Percentiles rank a stretch among this genome's conserved stretches.
Evolutionary conservation across 2,113 vertebrate genomes (phyloP).

Genomic region (Hippocampus zosterae): DNA sequence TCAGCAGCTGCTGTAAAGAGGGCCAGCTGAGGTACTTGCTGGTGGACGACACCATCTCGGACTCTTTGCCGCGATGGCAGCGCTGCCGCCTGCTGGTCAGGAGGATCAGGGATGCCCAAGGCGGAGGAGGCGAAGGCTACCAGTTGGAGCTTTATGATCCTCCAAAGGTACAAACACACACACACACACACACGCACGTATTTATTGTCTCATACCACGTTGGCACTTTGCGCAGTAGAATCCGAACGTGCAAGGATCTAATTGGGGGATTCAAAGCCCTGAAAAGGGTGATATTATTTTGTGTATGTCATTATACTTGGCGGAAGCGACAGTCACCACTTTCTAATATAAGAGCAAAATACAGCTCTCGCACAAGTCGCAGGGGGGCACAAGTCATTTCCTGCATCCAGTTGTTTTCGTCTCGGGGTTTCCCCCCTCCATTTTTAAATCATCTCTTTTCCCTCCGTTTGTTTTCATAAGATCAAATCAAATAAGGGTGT

Average conservation of each 20-base stretch:
- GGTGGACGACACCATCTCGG: conserved; percentile 86
- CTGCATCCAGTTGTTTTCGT: conserved; percentile 51
- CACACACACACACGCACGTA: background rate
- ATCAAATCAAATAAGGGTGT: conserved; percentile 13
- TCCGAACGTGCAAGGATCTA: background rate
- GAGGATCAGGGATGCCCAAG: conserved; percentile 59
- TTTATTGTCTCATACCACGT: too few species aligned
- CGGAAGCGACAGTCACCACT: background rate
- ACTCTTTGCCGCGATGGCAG: conserved; percentile 84
- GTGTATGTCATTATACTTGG: too few species aligned
- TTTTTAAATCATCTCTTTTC: conserved; percentile 28
- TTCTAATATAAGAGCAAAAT: background rate
- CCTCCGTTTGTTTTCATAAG: conserved; percentile 22
- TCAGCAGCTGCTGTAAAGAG: conserved; percentile 78
- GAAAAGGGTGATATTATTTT: background rate
- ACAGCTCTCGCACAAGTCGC: background rate
- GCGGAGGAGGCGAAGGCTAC: conserved; percentile 63
- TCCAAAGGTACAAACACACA: conserved; percentile 82
- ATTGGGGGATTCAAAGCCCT: background rate
- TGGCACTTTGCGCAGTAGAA: background rate
- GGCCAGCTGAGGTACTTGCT: conserved; percentile 83
- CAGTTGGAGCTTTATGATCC: conserved; percentile 91
- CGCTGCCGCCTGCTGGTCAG: conserved; percentile 86
- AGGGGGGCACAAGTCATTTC: conserved; percentile 38
- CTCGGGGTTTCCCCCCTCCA: conserved; percentile 22